Base-by-base conservation (phyloP, 1,140 invertebrate genomes). In the Drosophila asahinai region DNA sequence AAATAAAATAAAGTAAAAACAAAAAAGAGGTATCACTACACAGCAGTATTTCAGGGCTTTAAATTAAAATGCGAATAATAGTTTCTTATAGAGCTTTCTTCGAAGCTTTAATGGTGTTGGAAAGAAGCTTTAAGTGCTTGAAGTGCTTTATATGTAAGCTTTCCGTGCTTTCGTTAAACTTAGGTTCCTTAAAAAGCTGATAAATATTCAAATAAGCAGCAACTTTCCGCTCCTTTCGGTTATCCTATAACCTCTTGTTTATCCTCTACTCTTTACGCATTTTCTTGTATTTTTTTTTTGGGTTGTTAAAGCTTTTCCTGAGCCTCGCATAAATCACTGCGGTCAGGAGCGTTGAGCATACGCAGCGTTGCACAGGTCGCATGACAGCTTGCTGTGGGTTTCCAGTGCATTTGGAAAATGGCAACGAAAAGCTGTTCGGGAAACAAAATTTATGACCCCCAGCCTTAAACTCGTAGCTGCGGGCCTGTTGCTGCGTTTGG, bases 301-400 rank as follows among this genome's bases (percentile, higher is more conserved):
- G 5, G 22, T 43, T 42, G 40, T 42, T 6, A 3, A 19, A 57
- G 54, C 54, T 57, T 42, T 54, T 14, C 12, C 11, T 14, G 25
- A 49, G 42, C 54, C 49, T 47, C 52, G 47, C 65, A 83, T 83
- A 83, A 83, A 82, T 82, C 80, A 82, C 61, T 61, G 40, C 15
- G 5, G 47, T 19, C 14, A 19, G 25, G 49, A 64, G 58, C 49
- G 33, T 80, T 65, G 72, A 83, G 76, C 77, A 80, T 83, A 83
- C 81, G 81, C 81, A 64, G 40, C 48, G 72, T 77, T 61, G 77
- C 62, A 72, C 42, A 27, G 55, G 19, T n/a, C 22, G 36, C 9
- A 19, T 19, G 3, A 68, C 63, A 36, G 27, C 40, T 22, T 12
- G 40, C 30, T 66, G 40, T 49, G 65, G 27, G 49, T 47, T 40